Conservation (phyloP, 2,888 invertebrate genomes). For the Phengaris alcon region DNA sequence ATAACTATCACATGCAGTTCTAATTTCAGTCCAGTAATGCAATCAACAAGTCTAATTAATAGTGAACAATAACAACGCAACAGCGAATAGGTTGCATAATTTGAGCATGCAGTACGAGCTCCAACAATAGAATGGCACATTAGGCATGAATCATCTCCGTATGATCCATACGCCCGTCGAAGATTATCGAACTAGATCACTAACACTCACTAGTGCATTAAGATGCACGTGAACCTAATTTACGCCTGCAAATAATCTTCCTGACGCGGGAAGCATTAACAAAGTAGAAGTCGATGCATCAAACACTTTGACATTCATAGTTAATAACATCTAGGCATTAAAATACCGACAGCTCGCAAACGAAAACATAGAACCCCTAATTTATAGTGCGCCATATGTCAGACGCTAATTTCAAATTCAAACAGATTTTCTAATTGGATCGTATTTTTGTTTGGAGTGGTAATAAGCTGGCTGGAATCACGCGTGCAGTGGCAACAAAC, state of each 20-base stretch:
- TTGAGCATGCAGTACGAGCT: slow-evolving; percentile 61
- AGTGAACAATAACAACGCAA: slow-evolving; percentile 49
- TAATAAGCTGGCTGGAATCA: slow-evolving; percentile 69
- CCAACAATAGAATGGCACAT: slow-evolving; percentile 74
- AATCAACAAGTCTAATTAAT: slow-evolving; percentile 39
- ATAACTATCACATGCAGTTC: slow-evolving; percentile 10
- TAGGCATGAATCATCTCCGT: slow-evolving; percentile 69
- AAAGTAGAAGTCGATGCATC: slow-evolving; percentile 74
- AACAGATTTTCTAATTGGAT: slow-evolving; percentile 73
- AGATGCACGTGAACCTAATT: slow-evolving; percentile 78
- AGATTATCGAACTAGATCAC: slow-evolving; percentile 78
- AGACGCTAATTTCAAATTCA: slow-evolving; percentile 72
- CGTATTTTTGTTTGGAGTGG: slow-evolving; percentile 75
- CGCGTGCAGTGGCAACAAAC: slow-evolving; percentile 67
- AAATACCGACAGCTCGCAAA: slow-evolving; percentile 53
- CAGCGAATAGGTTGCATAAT: slow-evolving; percentile 63
- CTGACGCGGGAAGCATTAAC: slow-evolving; percentile 61
- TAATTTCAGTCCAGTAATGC: slow-evolving; percentile 26
- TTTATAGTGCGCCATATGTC: slow-evolving; percentile 76
- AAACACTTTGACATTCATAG: slow-evolving; percentile 68
- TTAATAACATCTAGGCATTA: slow-evolving; percentile 68
- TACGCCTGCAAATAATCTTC: slow-evolving; percentile 66
- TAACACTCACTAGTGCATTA: slow-evolving; percentile 74
- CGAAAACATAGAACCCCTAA: slow-evolving; percentile 59
- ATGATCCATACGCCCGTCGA: slow-evolving; percentile 70